These are phyloP conservation scores for Drosophila mimetica DNA, from an alignment of 2,888 invertebrate genomes.

Conservation along the genomic window DNA sequence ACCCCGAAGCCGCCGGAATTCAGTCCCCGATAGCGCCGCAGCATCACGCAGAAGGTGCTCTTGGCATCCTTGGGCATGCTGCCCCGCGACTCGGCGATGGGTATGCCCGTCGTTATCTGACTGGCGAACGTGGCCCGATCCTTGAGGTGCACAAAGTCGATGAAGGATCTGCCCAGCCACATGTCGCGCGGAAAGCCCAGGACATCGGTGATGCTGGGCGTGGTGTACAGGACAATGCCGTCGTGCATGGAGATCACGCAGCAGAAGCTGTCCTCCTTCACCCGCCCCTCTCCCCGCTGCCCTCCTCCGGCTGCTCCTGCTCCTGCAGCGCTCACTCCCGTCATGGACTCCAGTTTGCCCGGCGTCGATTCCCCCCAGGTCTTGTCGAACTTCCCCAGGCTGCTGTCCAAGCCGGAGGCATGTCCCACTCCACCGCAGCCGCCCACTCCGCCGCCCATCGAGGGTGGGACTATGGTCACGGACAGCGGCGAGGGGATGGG, in stretches of 20 bases:
- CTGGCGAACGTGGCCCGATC: conserved; percentile 90
- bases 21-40: conserved; percentile 89
- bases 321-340: conserved; percentile 5
- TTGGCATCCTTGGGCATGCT: conserved; percentile 84
- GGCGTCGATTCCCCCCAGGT: conserved; percentile 71
- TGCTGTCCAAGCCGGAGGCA: conserved; percentile 15
- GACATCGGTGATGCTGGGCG: conserved; percentile 88
- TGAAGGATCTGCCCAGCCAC: conserved; percentile 94
- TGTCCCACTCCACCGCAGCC: background rate
- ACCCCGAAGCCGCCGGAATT: conserved; percentile 87
- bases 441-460: conserved; percentile 18
- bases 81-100: conserved; percentile 85
- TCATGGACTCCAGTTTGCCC: conserved; percentile 65
- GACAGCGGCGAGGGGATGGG: conserved; percentile 68
- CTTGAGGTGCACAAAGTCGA: conserved; percentile 93
- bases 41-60: conserved; percentile 87
- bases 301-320: background rate
- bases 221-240: conserved; percentile 91
- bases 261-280: conserved; percentile 89
- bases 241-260: conserved; percentile 93
- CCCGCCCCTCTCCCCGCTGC: conserved; percentile 39
- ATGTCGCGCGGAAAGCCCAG: conserved; percentile 93
- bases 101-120: conserved; percentile 89
- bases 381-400: conserved; percentile 66
- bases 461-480: conserved; percentile 30